Base-by-base conservation (phyloP, 2,888 invertebrate species). In the Eupithecia inturbata region DNA sequence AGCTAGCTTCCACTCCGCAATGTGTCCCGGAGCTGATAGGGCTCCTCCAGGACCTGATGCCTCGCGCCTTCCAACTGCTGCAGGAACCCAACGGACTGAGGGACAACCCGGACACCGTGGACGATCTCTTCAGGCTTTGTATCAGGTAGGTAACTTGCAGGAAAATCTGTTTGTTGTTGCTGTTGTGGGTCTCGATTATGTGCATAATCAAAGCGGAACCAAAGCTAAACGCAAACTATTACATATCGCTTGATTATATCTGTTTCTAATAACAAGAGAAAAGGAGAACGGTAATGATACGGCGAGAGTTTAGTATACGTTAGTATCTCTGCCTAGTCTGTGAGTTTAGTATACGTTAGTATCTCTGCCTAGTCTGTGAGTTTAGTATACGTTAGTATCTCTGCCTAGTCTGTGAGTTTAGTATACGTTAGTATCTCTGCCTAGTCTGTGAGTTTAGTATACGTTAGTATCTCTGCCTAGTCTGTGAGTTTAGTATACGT, bases 51-150 rank as follows among this genome's bases (percentile, higher is more conserved):
- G 97, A 97, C 63, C 96, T 98, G 83, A 95, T 98, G 82, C 96
- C 96, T 78, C 96, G 97, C 31, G 97, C 98, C n/a, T 97, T 98
- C 86, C 95, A 95, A 57, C 93, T 98, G 85, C 95, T 99, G 78
- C 97, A 97, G 89, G 96, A 95, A 82, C 95, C 96, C 75, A 95
- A 97, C 84, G 99, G 98, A 0, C 94, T 99, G 64, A 95, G 96
- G 75, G 97, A 99, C 89, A 97, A 99, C 94, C 99, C 99, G 0
- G 99, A 99, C 86, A 99, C 99, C 0, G 98, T 99, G 0, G 99
- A 99, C 87, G 99, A 99, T 88, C 96, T 99, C 80, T 99, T 99
- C 92, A 95, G 98, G 68, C 94, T 98, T 49, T 97, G 97, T 83
- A 95, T 96, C 68, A 95, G 97, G 92, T 92, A 19, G 7, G 36